These are phyloP conservation scores for Drosophila kanapiae DNA, from an alignment of 1,140 invertebrate species.

Conservation along the genomic window DNA sequence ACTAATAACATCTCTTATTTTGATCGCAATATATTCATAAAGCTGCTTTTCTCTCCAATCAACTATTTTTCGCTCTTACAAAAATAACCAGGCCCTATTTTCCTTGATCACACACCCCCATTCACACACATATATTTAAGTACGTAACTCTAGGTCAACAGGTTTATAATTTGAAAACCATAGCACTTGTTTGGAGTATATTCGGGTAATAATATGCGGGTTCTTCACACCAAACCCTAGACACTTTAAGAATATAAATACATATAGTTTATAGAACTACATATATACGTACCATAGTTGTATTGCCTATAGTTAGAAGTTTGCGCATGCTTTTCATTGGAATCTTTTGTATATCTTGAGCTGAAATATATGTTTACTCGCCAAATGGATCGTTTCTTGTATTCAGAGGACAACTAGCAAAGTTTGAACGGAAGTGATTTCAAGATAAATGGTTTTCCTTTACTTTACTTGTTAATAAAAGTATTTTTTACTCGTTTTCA, in stretches of 20 bases:
- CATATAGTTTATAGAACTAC: conserved; percentile 35
- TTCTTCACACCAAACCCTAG: conserved; percentile 23
- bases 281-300: conserved; percentile 14
- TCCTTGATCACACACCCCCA: conserved; percentile 6
- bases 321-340: conserved; percentile 35
- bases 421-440: background rate
- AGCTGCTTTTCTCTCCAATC: conserved; percentile 7
- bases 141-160: conserved; percentile 51
- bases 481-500: background rate
- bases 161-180: conserved; percentile 55
- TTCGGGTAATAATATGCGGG: conserved; percentile 27
- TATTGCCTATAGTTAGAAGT: conserved; percentile 40
- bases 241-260: conserved; percentile 22
- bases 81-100: conserved; percentile 36
- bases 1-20: conserved; percentile 7
- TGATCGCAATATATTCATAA: conserved; percentile 3
- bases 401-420: no score
- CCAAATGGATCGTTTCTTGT: background rate
- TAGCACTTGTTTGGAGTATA: conserved; percentile 68
- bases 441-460: background rate
- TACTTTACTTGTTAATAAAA: background rate
- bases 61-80: conserved; percentile 33
- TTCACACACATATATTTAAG: conserved; percentile 31
- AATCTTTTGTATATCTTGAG: conserved; percentile 35
- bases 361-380: conserved; percentile 15